Percentiles rank a stretch among this genome's conserved stretches.
Evolutionary conservation across 1,140 invertebrate genomes (phyloP).

Genomic region (Trichomalopsis sarcophagae): DNA sequence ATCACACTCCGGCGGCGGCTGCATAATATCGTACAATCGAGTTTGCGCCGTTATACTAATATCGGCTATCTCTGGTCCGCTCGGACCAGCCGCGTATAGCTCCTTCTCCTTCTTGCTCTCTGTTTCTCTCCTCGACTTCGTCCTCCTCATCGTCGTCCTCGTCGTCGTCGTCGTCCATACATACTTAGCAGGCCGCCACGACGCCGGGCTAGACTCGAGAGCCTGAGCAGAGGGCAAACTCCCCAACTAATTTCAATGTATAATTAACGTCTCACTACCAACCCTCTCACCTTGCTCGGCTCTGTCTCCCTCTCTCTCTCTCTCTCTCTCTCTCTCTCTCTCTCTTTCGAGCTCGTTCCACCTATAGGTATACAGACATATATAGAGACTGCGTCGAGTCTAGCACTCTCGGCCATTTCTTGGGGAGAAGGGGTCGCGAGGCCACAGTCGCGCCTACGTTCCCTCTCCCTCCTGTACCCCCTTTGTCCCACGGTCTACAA

Average conservation of each 20-base stretch:
- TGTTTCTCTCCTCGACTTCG: constrained; percentile 31
- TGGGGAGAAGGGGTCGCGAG: not conserved
- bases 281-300: constrained; percentile 58
- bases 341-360: not conserved
- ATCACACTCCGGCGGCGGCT: constrained; percentile 65
- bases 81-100: constrained; percentile 61
- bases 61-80: constrained; percentile 72
- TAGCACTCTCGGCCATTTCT: constrained; percentile 48
- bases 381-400: constrained; percentile 43
- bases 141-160: not conserved
- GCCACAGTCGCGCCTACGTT: not conserved
- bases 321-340: constrained; percentile 26
- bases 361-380: constrained; percentile 48
- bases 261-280: constrained; percentile 75
- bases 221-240: constrained; percentile 71
- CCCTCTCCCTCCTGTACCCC: not conserved
- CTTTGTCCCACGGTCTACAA: constrained; percentile 35
- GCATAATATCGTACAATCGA: constrained; percentile 73
- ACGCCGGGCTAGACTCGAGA: constrained; percentile 60
- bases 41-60: constrained; percentile 72
- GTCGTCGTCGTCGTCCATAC: constrained; percentile 67
- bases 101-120: constrained; percentile 16
- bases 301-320: constrained; percentile 19
- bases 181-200: constrained; percentile 60
- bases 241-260: constrained; percentile 76